A percentile compares a stretch with the other conserved stretches of the same genome.
phyloP scores from a whole-genome alignment of 2,888 invertebrate species.

The Alsophila aescularia region DNA sequence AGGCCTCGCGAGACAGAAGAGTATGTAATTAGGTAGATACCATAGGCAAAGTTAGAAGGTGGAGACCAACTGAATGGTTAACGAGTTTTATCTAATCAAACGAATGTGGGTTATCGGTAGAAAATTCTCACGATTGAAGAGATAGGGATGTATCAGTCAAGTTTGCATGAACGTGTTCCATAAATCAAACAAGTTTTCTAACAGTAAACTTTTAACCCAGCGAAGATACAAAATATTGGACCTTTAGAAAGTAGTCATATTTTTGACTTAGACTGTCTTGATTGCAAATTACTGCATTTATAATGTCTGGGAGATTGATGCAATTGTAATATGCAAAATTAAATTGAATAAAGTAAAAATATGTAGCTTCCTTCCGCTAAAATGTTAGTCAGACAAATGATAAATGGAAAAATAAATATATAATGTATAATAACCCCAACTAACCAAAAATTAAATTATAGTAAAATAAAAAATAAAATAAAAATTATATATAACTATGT shows the following conservation, averaged over 20 bases:
- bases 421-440: too few relatives aligned
- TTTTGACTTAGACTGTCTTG: neutral
- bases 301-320: neutral
- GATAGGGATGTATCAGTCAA: conserved; percentile 37
- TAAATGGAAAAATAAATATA: too few relatives aligned
- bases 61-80: conserved; percentile 2
- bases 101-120: conserved; percentile 45
- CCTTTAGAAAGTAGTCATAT: conserved; percentile 6
- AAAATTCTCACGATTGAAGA: conserved; percentile 57
- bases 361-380: too few relatives aligned
- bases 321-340: conserved; percentile 5
- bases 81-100: conserved; percentile 51
- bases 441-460: too few relatives aligned
- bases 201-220: conserved; percentile 31
- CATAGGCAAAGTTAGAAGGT: conserved; percentile 20
- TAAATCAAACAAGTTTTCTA: conserved; percentile 32
- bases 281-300: conserved; percentile 6
- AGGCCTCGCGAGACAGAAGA: conserved; percentile 1
- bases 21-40: conserved; percentile 12
- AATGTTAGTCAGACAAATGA: too few relatives aligned
- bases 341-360: too few relatives aligned
- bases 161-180: conserved; percentile 39
- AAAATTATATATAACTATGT: too few relatives aligned
- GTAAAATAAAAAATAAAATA: too few relatives aligned
- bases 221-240: conserved; percentile 5